phyloP scores from a whole-genome alignment of 2,888 invertebrate species.

The Cosmia trapezina region DNA sequence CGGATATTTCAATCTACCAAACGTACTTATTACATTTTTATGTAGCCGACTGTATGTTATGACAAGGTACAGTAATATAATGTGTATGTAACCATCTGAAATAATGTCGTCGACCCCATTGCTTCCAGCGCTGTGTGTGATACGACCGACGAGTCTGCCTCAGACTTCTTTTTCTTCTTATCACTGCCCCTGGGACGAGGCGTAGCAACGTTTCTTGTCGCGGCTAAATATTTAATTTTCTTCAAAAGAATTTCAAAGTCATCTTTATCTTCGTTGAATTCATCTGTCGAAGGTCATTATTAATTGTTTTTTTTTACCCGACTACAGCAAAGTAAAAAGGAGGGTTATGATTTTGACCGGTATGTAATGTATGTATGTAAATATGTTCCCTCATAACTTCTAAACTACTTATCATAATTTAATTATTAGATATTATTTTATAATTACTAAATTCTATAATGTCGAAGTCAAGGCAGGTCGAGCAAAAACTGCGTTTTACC shows the following conservation, averaged over 20 bases:
- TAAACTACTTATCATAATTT: no score
- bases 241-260: constrained; percentile 78
- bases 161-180: constrained; percentile 80
- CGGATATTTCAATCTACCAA: background rate
- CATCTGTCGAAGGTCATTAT: constrained; percentile 65
- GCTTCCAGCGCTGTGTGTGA: constrained; percentile 75
- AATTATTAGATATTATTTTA: background rate
- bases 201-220: constrained; percentile 75
- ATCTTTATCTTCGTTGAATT: constrained; percentile 73
- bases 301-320: background rate
- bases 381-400: no score
- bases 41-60: background rate
- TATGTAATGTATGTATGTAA: no score
- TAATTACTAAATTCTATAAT: background rate
- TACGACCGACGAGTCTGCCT: constrained; percentile 67
- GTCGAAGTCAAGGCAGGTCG: background rate
- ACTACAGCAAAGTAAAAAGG: no score
- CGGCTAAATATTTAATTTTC: constrained; percentile 79
- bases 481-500: constrained; percentile 62
- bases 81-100: constrained; percentile 76
- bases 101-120: constrained; percentile 81
- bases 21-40: background rate
- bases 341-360: no score
- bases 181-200: constrained; percentile 82
- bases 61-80: background rate